These are phyloP conservation scores for Platorchestia sp. DNA, from an alignment of 1,140 invertebrate species.

Conservation along the genomic window DNA sequence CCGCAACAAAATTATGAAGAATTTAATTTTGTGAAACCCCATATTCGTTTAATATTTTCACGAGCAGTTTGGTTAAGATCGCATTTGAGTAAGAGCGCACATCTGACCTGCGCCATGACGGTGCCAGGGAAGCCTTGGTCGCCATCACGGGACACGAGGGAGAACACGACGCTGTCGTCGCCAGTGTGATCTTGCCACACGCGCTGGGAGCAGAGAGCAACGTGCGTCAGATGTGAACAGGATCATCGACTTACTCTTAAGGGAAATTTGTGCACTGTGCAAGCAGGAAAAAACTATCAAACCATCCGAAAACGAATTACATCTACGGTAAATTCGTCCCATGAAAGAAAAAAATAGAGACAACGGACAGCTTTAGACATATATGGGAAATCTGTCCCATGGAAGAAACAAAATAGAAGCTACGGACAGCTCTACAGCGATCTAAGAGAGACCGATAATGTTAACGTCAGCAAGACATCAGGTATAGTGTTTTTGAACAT, in stretches of 20 bases:
- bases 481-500: not conserved
- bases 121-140: slow-evolving; percentile 83
- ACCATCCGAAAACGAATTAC: no score
- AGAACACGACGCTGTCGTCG: slow-evolving; percentile 77
- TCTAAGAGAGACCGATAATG: not conserved
- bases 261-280: no score
- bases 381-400: no score
- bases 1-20: no score
- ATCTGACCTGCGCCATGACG: slow-evolving; percentile 75
- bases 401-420: no score
- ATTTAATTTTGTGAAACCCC: no score
- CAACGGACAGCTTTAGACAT: no score
- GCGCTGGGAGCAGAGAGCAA: slow-evolving; percentile 67
- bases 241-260: not conserved
- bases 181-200: slow-evolving; percentile 71
- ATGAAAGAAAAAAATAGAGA: no score
- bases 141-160: slow-evolving; percentile 81
- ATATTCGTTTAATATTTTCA: no score
- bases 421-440: not conserved
- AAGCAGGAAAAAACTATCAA: no score
- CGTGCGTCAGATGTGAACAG: not conserved
- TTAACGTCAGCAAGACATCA: not conserved
- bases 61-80: not conserved
- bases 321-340: no score
- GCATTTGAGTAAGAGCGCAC: not conserved